A percentile compares a stretch with the other conserved stretches of the same genome.
Evolutionary conservation across 2,888 invertebrate species (phyloP).

Genomic region (Heterodera filipjevi): DNA sequence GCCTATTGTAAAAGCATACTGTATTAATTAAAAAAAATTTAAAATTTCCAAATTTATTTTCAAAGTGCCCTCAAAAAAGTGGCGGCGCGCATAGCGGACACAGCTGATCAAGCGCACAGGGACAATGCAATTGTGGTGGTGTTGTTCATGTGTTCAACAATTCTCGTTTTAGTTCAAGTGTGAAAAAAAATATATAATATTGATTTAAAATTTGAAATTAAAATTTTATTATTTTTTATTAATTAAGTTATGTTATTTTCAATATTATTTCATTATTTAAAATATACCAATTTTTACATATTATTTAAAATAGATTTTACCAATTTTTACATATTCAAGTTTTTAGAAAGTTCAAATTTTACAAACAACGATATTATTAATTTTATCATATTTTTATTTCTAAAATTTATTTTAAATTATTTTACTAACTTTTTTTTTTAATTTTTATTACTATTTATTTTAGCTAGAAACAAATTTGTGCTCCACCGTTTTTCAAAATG

Average conservation of each 20-base stretch:
- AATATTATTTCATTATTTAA: no score
- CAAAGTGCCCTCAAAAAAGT: slow-evolving; percentile 47
- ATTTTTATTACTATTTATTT: not conserved
- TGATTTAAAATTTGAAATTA: no score
- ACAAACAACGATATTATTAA: no score
- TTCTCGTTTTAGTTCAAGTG: slow-evolving; percentile 42
- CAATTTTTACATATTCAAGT: no score
- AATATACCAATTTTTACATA: no score
- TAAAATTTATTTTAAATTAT: no score
- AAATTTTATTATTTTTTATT: not conserved
- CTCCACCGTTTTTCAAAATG: slow-evolving; percentile 42
- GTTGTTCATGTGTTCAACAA: slow-evolving; percentile 40
- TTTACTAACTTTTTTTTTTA: no score
- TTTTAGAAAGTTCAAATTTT: no score
- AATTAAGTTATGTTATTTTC: no score
- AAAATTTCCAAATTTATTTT: not conserved
- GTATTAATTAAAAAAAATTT: slow-evolving; percentile 7
- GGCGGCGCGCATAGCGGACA: slow-evolving; percentile 33
- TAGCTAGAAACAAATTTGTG: slow-evolving; percentile 49
- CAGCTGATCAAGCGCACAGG: slow-evolving; percentile 27
- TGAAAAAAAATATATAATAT: not conserved
- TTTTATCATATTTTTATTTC: no score
- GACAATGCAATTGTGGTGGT: slow-evolving; percentile 36
- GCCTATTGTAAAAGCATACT: slow-evolving; percentile 11
- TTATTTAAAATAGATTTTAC: no score